Conservation (phyloP, 2,797 vertebrate species). For the Coregonus sp. region DNA sequence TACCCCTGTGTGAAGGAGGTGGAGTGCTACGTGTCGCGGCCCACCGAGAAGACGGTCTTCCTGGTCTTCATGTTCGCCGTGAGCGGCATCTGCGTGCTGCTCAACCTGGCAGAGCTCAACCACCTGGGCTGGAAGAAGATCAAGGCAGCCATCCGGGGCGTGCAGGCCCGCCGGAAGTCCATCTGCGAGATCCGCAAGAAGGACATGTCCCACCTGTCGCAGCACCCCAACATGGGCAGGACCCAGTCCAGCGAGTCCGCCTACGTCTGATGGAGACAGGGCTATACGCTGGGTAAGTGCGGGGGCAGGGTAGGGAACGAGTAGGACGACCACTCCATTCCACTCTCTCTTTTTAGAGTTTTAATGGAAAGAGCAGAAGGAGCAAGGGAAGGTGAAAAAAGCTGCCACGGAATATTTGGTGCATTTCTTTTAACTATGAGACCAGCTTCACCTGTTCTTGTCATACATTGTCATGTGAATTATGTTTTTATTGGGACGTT, state of each 20-base stretch:
- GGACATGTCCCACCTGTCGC: slow-evolving; percentile 78
- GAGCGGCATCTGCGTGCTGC: slow-evolving; percentile 87
- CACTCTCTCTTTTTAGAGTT: not conserved
- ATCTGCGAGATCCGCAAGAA: slow-evolving; percentile 83
- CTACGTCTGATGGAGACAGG: slow-evolving; percentile 77
- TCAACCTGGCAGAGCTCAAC: slow-evolving; percentile 91
- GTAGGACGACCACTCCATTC: slow-evolving; percentile 13
- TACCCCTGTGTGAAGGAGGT: slow-evolving; percentile 90
- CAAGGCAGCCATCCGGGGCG: slow-evolving; percentile 82
- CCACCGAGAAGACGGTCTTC: slow-evolving; percentile 89
- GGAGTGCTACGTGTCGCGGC: slow-evolving; percentile 89
- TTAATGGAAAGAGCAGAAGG: slow-evolving; percentile 40
- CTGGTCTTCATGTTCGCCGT: slow-evolving; percentile 92
- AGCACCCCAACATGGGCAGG: slow-evolving; percentile 80
- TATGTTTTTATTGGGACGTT: not conserved
- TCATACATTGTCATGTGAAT: slow-evolving; percentile 37
- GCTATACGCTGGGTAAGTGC: not conserved
- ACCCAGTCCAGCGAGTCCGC: slow-evolving; percentile 90
- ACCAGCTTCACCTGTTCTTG: slow-evolving; percentile 30
- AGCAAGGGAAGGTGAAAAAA: slow-evolving; percentile 4
- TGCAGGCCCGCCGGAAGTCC: slow-evolving; percentile 83
- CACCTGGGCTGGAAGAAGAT: slow-evolving; percentile 90
- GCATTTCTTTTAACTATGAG: slow-evolving; percentile 43
- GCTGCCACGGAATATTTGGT: slow-evolving; percentile 57
- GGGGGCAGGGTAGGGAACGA: not conserved